These are phyloP conservation scores for Melinaea menophilus DNA, from an alignment of 2,888 invertebrate species.

Conservation along the genomic window DNA sequence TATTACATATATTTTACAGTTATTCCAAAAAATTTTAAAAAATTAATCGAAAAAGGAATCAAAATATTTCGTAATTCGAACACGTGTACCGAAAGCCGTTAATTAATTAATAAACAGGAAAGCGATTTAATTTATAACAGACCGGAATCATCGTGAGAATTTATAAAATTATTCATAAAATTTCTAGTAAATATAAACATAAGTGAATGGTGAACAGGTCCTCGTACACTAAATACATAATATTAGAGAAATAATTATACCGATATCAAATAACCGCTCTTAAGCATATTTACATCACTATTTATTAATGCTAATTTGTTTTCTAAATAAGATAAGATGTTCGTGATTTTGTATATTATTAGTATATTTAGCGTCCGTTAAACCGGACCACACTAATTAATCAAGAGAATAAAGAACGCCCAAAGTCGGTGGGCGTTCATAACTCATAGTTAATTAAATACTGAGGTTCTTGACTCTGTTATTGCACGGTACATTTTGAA, in stretches of 20 bases:
- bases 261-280: neutral
- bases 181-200: constrained; percentile 18
- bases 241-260: constrained; percentile 17
- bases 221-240: constrained; percentile 32
- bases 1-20: no score
- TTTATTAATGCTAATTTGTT: neutral
- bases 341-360: constrained; percentile 19
- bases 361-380: constrained; percentile 6
- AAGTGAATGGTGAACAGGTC: constrained; percentile 31
- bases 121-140: constrained; percentile 22
- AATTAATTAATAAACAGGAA: constrained; percentile 19
- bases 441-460: constrained; percentile 70
- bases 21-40: neutral
- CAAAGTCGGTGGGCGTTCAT: constrained; percentile 62
- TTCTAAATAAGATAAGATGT: constrained; percentile 30
- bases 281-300: neutral
- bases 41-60: neutral
- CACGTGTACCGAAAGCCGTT: neutral
- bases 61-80: neutral
- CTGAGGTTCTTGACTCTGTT: constrained; percentile 63
- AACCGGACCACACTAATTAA: constrained; percentile 46
- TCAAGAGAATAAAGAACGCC: constrained; percentile 61
- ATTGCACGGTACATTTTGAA: constrained; percentile 14
- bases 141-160: constrained; percentile 36
- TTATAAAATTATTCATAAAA: constrained; percentile 22